Evolutionary conservation across 2,113 vertebrate genomes (phyloP), one percentile per base, ranked within the genome.

Genomic region (Anthoscopus minutus): DNA sequence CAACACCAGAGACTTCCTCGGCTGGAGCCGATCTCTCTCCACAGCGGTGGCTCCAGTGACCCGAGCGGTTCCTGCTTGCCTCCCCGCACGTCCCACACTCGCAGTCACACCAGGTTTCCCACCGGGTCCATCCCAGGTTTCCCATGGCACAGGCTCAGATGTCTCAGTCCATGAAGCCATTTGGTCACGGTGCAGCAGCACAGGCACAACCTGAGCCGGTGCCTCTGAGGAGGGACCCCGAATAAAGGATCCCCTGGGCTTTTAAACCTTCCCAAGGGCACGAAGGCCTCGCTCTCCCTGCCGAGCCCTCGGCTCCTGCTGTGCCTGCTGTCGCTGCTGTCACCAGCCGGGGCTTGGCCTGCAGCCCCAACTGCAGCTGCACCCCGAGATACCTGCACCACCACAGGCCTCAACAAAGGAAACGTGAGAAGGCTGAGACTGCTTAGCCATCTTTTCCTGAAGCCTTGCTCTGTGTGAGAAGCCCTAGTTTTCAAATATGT

Each of bases 181-280:
- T 45, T 9, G 13, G 22, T 54, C 8, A 13, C 1, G 3, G 27
- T 0, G 0, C 57, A 53, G 21, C 17, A 53, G 19, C 17, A 15
- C 22, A 33, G 57, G 27, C 42, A 14, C 11, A 37, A 22, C 18
- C 37, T 1, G 1, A 35, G 21, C 16, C 10, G n/a, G 22, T 38
- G 45, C 33, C 38, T 16, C 48, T 0, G 2, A 83, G 14, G 22
- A 72, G 9, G 14, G 11, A 62, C 5, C 17, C 33, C 2, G 2
- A 53, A 17, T 9, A 13, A 62, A 62, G 27, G 27, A 21, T 35
- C 7, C 10, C 22, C 47, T 1, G 9, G 38, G 10, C 13, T 72
- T 22, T 54, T 27, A 37, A 27, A 20, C 47, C 14, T 37, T 22
- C 47, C 11, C 33, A 37, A 14, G 33, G 47, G 5, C 6, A 5